Conservation (phyloP, 2,113 vertebrate genomes). For the Takifugu bimaculatus region DNA sequence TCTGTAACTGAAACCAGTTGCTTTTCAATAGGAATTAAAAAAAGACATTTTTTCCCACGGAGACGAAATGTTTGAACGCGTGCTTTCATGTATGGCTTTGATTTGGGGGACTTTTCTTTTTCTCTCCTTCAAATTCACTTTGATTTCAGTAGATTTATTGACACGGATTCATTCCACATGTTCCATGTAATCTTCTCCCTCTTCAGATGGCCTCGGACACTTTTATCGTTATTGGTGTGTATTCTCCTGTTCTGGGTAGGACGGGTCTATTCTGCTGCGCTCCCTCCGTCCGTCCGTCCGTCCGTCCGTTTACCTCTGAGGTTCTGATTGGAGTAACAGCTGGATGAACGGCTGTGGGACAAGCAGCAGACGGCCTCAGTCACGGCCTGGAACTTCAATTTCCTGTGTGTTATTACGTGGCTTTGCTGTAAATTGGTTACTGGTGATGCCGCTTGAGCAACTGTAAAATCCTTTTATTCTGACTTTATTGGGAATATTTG, state of each 20-base stretch:
- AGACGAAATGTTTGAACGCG: no score
- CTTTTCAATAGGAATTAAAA: background rate
- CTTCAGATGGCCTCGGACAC: background rate
- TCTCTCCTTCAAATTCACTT: no score
- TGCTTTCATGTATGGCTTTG: no score
- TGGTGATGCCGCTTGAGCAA: background rate
- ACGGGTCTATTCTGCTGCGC: background rate
- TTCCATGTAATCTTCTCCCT: no score
- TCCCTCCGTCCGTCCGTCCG: background rate
- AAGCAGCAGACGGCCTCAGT: background rate
- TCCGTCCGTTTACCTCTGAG: background rate
- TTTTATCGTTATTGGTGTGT: background rate
- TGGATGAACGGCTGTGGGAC: background rate
- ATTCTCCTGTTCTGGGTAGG: background rate
- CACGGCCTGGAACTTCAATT: background rate
- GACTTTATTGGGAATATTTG: background rate
- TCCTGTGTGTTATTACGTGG: conserved; percentile 1
- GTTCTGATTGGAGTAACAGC: background rate
- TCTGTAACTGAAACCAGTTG: background rate
- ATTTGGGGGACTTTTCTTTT: no score
- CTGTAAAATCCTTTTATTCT: background rate
- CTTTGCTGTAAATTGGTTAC: background rate
- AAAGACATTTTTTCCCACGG: background rate
- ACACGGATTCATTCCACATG: no score
- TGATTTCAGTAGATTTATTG: no score